A percentile compares a stretch with the other conserved stretches of the same genome.
Evolutionary conservation across 2,888 invertebrate genomes (phyloP).

Genomic region (Meteorus colon): DNA sequence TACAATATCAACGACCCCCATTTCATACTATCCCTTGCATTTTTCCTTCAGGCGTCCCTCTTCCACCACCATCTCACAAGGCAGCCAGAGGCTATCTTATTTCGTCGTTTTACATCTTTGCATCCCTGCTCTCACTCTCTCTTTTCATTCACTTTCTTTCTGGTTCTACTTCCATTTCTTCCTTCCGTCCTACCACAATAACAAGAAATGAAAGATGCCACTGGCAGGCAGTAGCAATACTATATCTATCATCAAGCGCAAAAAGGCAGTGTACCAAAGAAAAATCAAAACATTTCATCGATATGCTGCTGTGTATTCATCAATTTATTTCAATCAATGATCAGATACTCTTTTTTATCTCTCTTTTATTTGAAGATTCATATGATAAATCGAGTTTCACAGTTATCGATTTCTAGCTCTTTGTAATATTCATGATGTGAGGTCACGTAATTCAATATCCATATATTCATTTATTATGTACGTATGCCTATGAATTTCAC

Average conservation of each 20-base stretch:
- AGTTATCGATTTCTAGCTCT: not conserved
- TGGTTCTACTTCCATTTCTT: not conserved
- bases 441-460: not conserved
- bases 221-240: not conserved
- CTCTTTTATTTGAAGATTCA: not conserved
- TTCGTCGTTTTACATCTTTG: not conserved
- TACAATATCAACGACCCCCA: constrained; percentile 66
- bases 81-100: not conserved
- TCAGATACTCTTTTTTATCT: not conserved
- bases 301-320: not conserved
- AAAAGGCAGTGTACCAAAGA: not conserved
- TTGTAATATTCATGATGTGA: constrained; percentile 1
- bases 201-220: not conserved
- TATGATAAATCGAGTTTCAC: not conserved
- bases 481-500: not conserved
- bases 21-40: constrained; percentile 7
- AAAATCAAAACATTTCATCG: not conserved
- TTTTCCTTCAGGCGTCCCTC: not conserved
- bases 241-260: not conserved
- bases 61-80: not conserved
- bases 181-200: not conserved
- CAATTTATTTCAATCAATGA: constrained; percentile 3
- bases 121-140: not conserved
- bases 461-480: not conserved
- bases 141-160: not conserved